phyloP scores from a whole-genome alignment of 2,888 invertebrate species.

The Invenusta paracnida region DNA sequence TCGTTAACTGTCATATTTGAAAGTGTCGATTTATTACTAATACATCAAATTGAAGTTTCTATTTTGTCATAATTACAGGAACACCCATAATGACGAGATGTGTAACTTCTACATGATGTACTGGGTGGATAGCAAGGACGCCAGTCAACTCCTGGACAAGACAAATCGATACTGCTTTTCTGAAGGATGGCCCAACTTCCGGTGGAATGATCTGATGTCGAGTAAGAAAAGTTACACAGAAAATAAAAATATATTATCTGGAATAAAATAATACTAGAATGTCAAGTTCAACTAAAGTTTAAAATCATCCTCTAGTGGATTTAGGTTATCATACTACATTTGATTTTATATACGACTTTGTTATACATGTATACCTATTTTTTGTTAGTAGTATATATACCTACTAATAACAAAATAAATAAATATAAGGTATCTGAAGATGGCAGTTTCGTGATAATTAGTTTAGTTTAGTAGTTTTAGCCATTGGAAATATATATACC shows the following conservation, averaged over 20 bases:
- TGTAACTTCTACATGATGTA: slow-evolving; percentile 93
- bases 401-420: too few relatives aligned
- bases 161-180: slow-evolving; percentile 6
- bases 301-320: too few relatives aligned
- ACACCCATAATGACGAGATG: slow-evolving; percentile 84
- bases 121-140: slow-evolving; percentile 68
- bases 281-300: not conserved
- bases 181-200: slow-evolving; percentile 34
- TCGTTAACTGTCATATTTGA: too few relatives aligned
- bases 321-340: too few relatives aligned
- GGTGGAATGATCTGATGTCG: slow-evolving; percentile 24
- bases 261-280: too few relatives aligned
- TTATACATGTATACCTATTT: not conserved
- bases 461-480: not conserved
- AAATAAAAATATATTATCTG: too few relatives aligned
- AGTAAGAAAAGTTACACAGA: too few relatives aligned
- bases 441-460: not conserved
- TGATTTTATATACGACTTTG: not conserved
- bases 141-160: not conserved
- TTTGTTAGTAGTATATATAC: not conserved
- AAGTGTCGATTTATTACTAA: too few relatives aligned
- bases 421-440: not conserved
- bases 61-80: slow-evolving; percentile 65
- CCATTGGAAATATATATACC: not conserved
- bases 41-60: too few relatives aligned